These are phyloP conservation scores for Beris chalybata DNA, from an alignment of 2,888 invertebrate species.

Conservation along the genomic window DNA sequence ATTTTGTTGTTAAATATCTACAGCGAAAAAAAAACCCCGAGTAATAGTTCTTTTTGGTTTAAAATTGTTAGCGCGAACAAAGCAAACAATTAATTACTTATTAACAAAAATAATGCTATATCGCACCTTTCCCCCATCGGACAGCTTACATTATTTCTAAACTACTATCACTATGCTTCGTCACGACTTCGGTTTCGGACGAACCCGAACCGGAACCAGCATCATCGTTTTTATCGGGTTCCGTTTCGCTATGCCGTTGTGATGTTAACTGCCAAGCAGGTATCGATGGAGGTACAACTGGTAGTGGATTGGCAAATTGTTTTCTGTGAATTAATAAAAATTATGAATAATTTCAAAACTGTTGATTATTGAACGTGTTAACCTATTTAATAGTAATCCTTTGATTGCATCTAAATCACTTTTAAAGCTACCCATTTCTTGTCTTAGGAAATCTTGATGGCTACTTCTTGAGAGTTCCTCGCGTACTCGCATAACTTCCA, in stretches of 20 bases:
- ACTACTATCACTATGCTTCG: constrained; percentile 75
- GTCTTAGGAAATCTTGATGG: constrained; percentile 57
- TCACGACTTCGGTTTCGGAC: constrained; percentile 72
- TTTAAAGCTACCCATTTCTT: constrained; percentile 69
- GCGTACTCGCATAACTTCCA: constrained; percentile 67
- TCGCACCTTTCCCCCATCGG: no score
- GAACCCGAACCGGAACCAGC: constrained; percentile 68
- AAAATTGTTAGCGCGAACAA: no score
- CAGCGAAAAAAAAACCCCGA: neutral
- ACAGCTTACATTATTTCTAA: constrained; percentile 70
- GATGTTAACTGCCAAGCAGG: constrained; percentile 76
- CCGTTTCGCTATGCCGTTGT: constrained; percentile 49
- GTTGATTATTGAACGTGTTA: constrained; percentile 32
- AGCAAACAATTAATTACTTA: no score
- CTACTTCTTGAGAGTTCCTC: constrained; percentile 63
- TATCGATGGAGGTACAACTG: constrained; percentile 69
- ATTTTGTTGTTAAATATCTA: no score
- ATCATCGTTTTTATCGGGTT: constrained; percentile 59
- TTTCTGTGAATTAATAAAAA: constrained; percentile 59
- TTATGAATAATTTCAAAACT: neutral
- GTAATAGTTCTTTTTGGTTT: neutral
- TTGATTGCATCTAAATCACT: constrained; percentile 73
- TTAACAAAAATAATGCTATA: no score
- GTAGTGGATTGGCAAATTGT: constrained; percentile 73
- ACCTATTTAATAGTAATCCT: constrained; percentile 72